Evolutionary conservation across 2,797 vertebrate species (phyloP), one percentile per base, ranked within the genome.

Genomic region (Benthosema pterotum): DNA sequence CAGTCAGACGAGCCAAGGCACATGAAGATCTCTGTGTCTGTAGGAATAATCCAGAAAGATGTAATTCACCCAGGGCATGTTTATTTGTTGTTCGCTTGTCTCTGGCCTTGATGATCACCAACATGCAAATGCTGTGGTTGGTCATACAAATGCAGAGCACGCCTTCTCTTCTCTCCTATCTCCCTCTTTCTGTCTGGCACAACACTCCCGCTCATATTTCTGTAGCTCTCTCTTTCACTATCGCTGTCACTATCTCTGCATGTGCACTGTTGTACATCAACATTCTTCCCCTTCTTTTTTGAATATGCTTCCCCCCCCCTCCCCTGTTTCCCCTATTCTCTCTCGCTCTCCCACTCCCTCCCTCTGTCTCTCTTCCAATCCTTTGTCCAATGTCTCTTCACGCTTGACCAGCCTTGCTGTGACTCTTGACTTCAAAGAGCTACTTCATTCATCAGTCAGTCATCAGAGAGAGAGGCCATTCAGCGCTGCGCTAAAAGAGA

Each of bases 351-450:
- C 38, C 51, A 13, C 52, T 15, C 12, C 52, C 25, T 38, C 11
- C 54, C 5, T 50, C 45, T 22, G 42, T 6, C 65, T 52, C 13
- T 14, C 50, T 8, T 42, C 18, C 78, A 49, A 43, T 75, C 83
- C 85, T 93, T 90, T 90, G 85, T 88, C 82, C 83, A 12, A 60
- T 76, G 69, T 85, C 83, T 81, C 87, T 88, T 91, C 86, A 88
- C 76, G 90, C 89, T 87, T 71, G 86, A 90, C 86, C 82, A 49
- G 88, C 84, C 88, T 78, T 82, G 86, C 85, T 71, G 85, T 88
- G 90, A 91, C 87, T 88, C 86, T 91, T 90, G 85, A 91, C 90
- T 92, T 91, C 91, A 93, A 92, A 92, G 88, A 80, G 86, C 86
- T 69, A 76, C 84, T 83, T 88, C 88, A 92, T 91, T 91, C 91